Base-by-base conservation (phyloP, 1,140 invertebrate genomes). In the Laodelphax striatellus region DNA sequence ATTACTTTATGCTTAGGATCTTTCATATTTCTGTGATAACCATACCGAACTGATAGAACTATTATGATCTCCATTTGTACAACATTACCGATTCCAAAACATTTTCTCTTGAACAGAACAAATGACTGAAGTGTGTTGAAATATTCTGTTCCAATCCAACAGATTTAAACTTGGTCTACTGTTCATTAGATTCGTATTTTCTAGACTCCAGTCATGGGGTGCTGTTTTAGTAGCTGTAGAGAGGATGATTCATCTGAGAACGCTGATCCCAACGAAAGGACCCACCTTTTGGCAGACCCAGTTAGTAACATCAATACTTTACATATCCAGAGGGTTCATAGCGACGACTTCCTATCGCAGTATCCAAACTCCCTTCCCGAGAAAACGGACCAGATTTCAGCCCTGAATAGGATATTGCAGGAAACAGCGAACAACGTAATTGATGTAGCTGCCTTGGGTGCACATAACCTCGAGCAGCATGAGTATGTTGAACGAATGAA, bases 391-490 rank as follows among this genome's bases (percentile, higher is more conserved):
- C 90, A 94, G 72, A 89, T 92, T 75, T 92, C 87, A 67, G 90
- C 88, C 14, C 76, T 94, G 24, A 91, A 84, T 70, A 83, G 84
- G 75, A 90, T 94, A 70, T 75, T 94, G 61, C 87, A 92, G 69
- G 87, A 92, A 75, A 91, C 89, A 62, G 89, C 90, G 43, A 87
- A 86, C 52, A 88, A 90, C 77, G 87, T 90, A 38, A 90, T 91
- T 67, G 88, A 91, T 76, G 86, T 91, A 43, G 83, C 85, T 44
- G 86, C 87, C 21, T 75, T 88, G 66, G 87, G 89, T 70, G 82
- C 85, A 1, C 86, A 88, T 66, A 85, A 82, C 67, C 74, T 88
- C 60, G 87, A 90, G 68, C 85, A 87, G 65, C 84, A 87, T 69
- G 88, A 91, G 71, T 90, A 87, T 67, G 74, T 83, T 63, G 88